A percentile compares a stretch with the other conserved stretches of the same genome.
These are phyloP conservation scores for Zenarchopterus dispar DNA, from an alignment of 2,797 vertebrate genomes.

Conservation along the genomic window DNA sequence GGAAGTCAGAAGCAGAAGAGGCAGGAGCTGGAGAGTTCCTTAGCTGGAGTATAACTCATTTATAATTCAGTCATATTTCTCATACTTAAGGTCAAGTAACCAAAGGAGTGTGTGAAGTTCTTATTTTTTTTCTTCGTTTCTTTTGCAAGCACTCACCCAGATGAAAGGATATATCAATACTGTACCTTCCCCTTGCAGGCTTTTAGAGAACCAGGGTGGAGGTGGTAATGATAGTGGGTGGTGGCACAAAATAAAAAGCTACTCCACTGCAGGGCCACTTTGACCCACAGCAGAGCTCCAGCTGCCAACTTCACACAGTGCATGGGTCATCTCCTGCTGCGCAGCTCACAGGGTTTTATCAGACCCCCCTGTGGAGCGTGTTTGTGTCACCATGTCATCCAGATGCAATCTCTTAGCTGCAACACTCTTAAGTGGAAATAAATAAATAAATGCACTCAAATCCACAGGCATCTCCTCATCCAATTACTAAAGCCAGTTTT, in stretches of 20 bases:
- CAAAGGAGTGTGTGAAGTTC: slow-evolving; percentile 48
- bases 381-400: slow-evolving; percentile 40
- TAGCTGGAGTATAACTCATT: slow-evolving; percentile 59
- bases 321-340: slow-evolving; percentile 52
- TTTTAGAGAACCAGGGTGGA: slow-evolving; percentile 51
- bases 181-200: slow-evolving; percentile 39
- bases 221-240: neutral
- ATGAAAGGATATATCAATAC: slow-evolving; percentile 48
- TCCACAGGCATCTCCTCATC: slow-evolving; percentile 2
- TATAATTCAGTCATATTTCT: slow-evolving; percentile 72
- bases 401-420: slow-evolving; percentile 36
- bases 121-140: slow-evolving; percentile 9
- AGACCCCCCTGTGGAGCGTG: slow-evolving; percentile 42
- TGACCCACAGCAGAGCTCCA: slow-evolving; percentile 55
- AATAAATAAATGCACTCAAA: neutral
- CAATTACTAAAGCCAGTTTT: neutral
- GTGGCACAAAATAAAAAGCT: slow-evolving; percentile 14
- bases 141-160: slow-evolving; percentile 35
- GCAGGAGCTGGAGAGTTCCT: slow-evolving; percentile 36
- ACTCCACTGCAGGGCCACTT: slow-evolving; percentile 62
- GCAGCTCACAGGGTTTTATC: slow-evolving; percentile 34
- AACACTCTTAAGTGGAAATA: neutral
- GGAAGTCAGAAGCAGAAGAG: slow-evolving; percentile 51
- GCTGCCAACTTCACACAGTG: slow-evolving; percentile 57
- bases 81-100: slow-evolving; percentile 61